Base-by-base conservation (phyloP, 1,140 invertebrate genomes). In the Drosophila miranda region DNA sequence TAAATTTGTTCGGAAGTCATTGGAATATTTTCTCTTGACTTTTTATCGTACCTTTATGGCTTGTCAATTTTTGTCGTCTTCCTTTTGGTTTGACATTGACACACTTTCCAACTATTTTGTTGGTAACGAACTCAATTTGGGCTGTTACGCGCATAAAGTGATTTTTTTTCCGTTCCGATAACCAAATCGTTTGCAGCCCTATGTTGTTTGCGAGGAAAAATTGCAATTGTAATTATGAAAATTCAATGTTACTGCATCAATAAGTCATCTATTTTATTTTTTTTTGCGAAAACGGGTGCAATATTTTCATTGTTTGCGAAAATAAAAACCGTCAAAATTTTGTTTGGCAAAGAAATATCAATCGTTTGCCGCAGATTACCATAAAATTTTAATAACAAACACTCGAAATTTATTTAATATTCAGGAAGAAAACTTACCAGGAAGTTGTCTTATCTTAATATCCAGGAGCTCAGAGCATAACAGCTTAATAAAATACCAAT, bases 391-490 rank as follows among this genome's bases (percentile, higher is more conserved):
- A 62, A 30, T 30, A 63, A 21, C 19, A 21, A 45, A 45, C 34
- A 23, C n/a, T 16, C 9, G 28, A 63, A 38, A 63, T 48, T 66
- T 16, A 66, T 62, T 62, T 38, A 45, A 30, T 28, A 52, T 28
- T 1, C 9, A 3, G 13, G 6, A 9, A 13, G 46, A 48, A 55
- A 66, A 51, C 34, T 14, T 34, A 43, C 7, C 34, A 42, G 7
- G 26, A 52, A 63, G 49, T 66, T 54, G 23, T 2, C 50, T 30
- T 67, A 55, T 54, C 49, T 66, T 42, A 68, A 67, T 55, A 45
- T 53, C 49, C 28, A 48, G 62, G 11, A 68, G 62, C 64, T 68
- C 67, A 67, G 64, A 13, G 43, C 16, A 55, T 48, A 55, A n/a
- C 42, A 43, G 41, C 41, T 55, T 67, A 68, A 67, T 67, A 55